Percentiles rank a stretch among this genome's conserved stretches.
Conservation (phyloP, 2,888 invertebrate species). For the Strigamia crassipes region DNA sequence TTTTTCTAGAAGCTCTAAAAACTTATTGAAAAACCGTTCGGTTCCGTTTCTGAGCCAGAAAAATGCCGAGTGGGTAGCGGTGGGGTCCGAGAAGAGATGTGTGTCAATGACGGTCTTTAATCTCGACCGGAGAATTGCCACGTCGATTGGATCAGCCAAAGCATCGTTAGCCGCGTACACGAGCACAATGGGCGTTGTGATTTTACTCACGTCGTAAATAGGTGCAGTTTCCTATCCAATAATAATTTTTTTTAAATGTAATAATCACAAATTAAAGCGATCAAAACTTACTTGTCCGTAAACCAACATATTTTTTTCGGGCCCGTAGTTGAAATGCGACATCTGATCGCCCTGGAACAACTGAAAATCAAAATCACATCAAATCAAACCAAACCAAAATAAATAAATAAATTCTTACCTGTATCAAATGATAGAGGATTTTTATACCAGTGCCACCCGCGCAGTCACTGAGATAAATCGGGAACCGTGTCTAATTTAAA, state of each 20-base stretch:
- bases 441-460: neutral
- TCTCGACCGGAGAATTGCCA: neutral
- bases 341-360: neutral
- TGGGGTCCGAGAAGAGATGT: neutral
- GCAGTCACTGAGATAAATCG: neutral
- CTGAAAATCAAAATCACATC: neutral
- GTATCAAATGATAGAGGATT: neutral
- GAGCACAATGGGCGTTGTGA: neutral
- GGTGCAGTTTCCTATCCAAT: neutral
- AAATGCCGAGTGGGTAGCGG: neutral
- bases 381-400: too few relatives aligned
- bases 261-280: neutral
- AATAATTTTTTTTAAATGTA: neutral
- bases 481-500: neutral
- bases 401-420: neutral
- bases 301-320: neutral
- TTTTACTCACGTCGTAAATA: neutral
- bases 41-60: neutral
- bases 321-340: neutral
- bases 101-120: neutral
- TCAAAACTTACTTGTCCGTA: neutral
- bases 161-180: neutral
- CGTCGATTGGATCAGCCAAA: neutral
- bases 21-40: neutral
- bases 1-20: neutral